Base-by-base conservation (phyloP, 92 coral and sea anemone genomes). In the Blastomussa wellsi region DNA sequence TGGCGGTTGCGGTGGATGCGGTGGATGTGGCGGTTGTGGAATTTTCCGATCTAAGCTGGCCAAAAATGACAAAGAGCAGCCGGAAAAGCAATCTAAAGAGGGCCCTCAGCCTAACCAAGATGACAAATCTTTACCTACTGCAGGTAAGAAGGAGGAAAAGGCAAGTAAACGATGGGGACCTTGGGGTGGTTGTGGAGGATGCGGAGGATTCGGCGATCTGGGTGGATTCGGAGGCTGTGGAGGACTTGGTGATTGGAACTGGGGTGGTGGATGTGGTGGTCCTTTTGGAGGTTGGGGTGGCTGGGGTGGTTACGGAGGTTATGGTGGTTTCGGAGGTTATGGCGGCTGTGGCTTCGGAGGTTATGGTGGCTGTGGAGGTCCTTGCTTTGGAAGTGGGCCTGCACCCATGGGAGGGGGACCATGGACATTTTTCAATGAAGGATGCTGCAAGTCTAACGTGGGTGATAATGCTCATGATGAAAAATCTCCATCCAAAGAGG, bases 221-320 rank as follows among this genome's bases (percentile, higher is more conserved):
- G 94, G 94, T 17, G 92, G 92, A 29, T 70, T 55, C 59, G 95
- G 98, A 22, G 90, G 90, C 19, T 84, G 80, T 72, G 92, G 92
- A 24, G 92, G 90, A 62, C 17, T 74, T 49, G 86, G 91, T 53
- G 88, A 82, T 76, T 82, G 86, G 86, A 82, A 82, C 70, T 82
- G 84, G 53, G 98, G 98, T 12, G 98, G 98, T 12, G 86, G 83
- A 32, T 95, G 95, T 33, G 98, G 95, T 6, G 91, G 93, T 32
- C 93, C 94, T 10, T 68, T 59, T 24, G 93, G 93, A 68, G 98
- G 69, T 49, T 91, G 90, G 36, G 82, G 26, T 51, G 89, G 91
- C 64, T 71, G 37, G 14, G 92, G 91, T 4, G 70, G 94, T 41
- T 87, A 77, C 44, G 92, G 95, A 37, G 92, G 93, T 29, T 67